Evolutionary conservation across 2,113 vertebrate genomes (phyloP).

Genomic region (Grammomys surdaster): DNA sequence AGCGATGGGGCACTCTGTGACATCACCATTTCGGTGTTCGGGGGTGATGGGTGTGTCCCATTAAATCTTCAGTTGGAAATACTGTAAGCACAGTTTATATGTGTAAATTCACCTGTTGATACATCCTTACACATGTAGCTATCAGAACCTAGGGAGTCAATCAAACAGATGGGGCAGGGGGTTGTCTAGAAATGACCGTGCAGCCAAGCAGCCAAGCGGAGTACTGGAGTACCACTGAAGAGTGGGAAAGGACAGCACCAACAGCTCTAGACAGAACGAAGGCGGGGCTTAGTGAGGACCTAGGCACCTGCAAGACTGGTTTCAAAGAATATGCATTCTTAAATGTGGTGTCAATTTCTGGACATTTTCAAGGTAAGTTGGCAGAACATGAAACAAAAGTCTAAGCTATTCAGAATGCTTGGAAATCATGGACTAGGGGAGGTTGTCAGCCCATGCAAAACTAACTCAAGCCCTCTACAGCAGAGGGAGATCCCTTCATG

Average conservation of each 20-base stretch:
- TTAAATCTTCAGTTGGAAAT: conserved; percentile 75
- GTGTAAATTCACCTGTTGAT: conserved; percentile 70
- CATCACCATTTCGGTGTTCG: conserved; percentile 64
- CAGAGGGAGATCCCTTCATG: not conserved
- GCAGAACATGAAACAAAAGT: not conserved
- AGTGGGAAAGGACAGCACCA: not conserved
- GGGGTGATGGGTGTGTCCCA: conserved; percentile 69
- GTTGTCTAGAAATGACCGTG: conserved; percentile 49
- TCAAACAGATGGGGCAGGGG: not conserved
- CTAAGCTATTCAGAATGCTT: not conserved
- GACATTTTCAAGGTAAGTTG: conserved; percentile 20
- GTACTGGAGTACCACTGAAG: not conserved
- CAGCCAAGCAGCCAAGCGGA: not conserved
- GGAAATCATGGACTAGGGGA: not conserved
- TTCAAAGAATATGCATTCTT: conserved; percentile 35
- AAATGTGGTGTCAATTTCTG: conserved; percentile 6
- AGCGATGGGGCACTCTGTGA: conserved; percentile 74
- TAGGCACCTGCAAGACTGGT: not conserved
- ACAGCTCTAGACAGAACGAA: conserved; percentile 43
- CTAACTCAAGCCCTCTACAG: not conserved
- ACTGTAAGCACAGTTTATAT: conserved; percentile 73
- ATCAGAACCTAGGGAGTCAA: conserved; percentile 48
- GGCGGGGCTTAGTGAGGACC: not conserved
- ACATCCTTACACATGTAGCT: conserved; percentile 45
- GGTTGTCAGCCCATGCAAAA: not conserved